Evolutionary conservation across 2,113 vertebrate genomes (phyloP).

Genomic region (Todiramphus saurophagus): DNA sequence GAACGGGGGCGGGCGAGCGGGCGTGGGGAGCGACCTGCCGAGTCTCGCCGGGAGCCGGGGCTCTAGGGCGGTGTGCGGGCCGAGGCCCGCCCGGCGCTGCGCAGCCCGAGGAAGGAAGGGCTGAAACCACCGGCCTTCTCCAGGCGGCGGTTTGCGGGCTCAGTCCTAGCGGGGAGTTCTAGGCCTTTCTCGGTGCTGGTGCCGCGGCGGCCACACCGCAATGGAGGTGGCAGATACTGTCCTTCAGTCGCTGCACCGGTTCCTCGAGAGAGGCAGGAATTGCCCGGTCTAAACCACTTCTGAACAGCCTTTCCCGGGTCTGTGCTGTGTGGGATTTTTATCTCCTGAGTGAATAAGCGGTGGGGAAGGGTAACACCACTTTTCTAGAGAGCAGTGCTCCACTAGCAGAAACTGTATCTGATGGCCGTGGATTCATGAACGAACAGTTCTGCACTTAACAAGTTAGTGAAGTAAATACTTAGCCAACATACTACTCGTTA

Average conservation of each 20-base stretch:
- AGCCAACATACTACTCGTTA: rapidly evolving
- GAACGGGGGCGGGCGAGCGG: not conserved
- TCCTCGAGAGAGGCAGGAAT: not conserved
- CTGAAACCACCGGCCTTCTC: not conserved
- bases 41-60: not conserved
- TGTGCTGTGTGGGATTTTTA: rapidly evolving
- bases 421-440: not conserved
- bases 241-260: rapidly evolving
- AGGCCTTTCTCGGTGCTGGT: not conserved
- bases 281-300: rapidly evolving
- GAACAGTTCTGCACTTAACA: rapidly evolving
- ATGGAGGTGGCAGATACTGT: rapidly evolving
- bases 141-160: not conserved
- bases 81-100: not conserved
- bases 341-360: rapidly evolving
- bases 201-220: too few species aligned
- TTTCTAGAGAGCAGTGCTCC: rapidly evolving
- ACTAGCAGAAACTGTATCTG: rapidly evolving
- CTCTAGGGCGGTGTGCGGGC: too few species aligned
- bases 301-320: not conserved
- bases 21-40: not conserved
- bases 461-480: not conserved
- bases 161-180: not conserved
- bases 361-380: rapidly evolving
- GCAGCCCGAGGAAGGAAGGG: not conserved